Base-by-base conservation (phyloP, 2,888 invertebrate genomes). In the Plebejus anna region DNA sequence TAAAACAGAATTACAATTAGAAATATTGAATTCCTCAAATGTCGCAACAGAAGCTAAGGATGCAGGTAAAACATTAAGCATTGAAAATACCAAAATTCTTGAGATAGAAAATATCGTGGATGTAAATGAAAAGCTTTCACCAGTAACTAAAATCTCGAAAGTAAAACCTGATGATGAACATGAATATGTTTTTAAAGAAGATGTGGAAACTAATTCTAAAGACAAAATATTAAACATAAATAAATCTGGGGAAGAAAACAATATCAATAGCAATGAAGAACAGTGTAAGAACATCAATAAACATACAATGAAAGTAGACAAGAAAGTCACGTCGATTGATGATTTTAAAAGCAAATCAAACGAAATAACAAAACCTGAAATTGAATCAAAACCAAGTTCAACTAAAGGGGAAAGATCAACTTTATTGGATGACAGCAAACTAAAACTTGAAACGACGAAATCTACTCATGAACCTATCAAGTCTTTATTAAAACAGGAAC, bases 181-280 rank as follows among this genome's bases (percentile, higher is more conserved):
- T 42, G 22, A n/a, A 42, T 42, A 71, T 16, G 9, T 71, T 71
- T 22, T n/a, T 3, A 16, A 42, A 71, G n/a, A 70, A 2, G 47
- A 71, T 71, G 36, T 75, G 38, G 61, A 78, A 72, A 75, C 36
- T 22, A 80, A 80, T 70, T 59, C 22, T 38, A 79, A 81, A 76
- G 78, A 80, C 59, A n/a, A 75, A 11, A 57, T 28, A 59, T 32
- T 55, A 70, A 66, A 76, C 32, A 70, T 70, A 36, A 36, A 77
- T 78, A 42, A 70, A 66, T 71, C 66, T 66, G 32, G 32, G 36
- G 32, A 32, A 32, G 16, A 66, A 36, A 66, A 61, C 11, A 28
- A 61, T 11, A 61, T 13, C 16, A 66, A 13, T 16, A 66, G 32
- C 55, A 51, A 13, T 55, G 73, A 73, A 51, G 16, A 13, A 11